Conservation (phyloP, 64 coral and sea anemone genomes). For the Stylophora pistillata region DNA sequence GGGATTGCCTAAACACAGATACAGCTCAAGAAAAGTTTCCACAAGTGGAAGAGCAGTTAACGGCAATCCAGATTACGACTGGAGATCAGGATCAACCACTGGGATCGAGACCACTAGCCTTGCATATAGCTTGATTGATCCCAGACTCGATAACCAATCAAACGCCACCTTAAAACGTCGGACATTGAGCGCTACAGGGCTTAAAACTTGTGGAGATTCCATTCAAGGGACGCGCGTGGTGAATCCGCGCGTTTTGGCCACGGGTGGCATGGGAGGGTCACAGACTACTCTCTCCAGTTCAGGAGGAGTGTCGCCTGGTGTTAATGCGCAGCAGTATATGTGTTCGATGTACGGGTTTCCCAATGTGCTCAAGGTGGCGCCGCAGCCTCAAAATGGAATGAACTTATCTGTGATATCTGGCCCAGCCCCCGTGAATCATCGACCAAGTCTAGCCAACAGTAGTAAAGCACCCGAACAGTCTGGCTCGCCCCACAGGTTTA, state of each 20-base stretch:
- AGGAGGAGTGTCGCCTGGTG: slow-evolving; percentile 44
- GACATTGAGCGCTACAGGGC: slow-evolving; percentile 80
- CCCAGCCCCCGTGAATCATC: slow-evolving; percentile 80
- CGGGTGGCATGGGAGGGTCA: slow-evolving; percentile 39
- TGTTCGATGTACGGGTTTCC: slow-evolving; percentile 84
- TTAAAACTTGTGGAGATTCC: slow-evolving; percentile 44
- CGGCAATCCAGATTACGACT: slow-evolving; percentile 51
- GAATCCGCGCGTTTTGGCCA: slow-evolving; percentile 54
- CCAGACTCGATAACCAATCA: slow-evolving; percentile 64
- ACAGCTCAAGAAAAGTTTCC: slow-evolving; percentile 67
- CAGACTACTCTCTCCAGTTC: slow-evolving; percentile 71
- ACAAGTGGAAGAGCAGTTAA: slow-evolving; percentile 42
- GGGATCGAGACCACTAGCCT: background rate
- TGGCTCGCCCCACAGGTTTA: background rate
- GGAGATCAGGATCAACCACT: slow-evolving; percentile 11
- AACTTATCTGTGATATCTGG: slow-evolving; percentile 94
- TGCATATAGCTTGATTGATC: slow-evolving; percentile 23
- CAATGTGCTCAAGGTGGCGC: slow-evolving; percentile 71
- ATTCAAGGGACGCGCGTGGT: slow-evolving; percentile 17
- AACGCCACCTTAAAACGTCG: slow-evolving; percentile 57
- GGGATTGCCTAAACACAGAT: slow-evolving; percentile 66
- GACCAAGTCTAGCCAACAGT: slow-evolving; percentile 21
- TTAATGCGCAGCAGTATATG: slow-evolving; percentile 72
- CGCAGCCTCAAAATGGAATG: slow-evolving; percentile 68
- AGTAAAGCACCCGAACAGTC: background rate